Base-by-base conservation (phyloP, 92 coral and sea anemone genomes). In the Porites divaricata region DNA sequence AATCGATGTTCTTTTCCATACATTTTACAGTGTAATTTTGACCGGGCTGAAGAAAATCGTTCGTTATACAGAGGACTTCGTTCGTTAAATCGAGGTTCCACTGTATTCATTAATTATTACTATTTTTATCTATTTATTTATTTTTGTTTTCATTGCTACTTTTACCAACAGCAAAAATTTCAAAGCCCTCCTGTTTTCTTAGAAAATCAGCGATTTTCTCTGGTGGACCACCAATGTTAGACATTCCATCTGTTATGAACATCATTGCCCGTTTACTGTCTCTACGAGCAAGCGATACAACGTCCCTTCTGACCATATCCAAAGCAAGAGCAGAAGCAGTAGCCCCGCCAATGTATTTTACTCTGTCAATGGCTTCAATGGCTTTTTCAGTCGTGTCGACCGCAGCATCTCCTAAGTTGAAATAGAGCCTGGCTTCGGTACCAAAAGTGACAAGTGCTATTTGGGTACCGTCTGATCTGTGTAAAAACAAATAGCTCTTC, bases 211-310 rank as follows among this genome's bases (percentile, higher is more conserved):
- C 98, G 19, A 86, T 89, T 54, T 74, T 86, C 26, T 63, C 71
- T 7, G 98, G 98, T 19, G 92, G 77, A 12, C 95, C 98, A 1
- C 98, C 98, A 1, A 94, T 84, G 80, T 94, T 95, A 14, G 98
- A 94, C 70, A 67, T 85, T 16, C 98, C 98, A 57, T 95, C 96
- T 8, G 98, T 94, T 28, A 95, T 83, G 50, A 95, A 86, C 76
- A 95, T 88, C 69, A 95, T 25, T 7, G 87, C 94, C 49, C 90
- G 90, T 35, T 90, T 89, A 71, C 95, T 93, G 35, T 78, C 81
- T 10, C 6, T 5, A 17, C 98, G 78, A 22, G 96, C 85, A 21
- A 65, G 9, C 6, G 98, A 95, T 9, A 82, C 90, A 25, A 95
- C 81, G 5, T 41, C 80, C 17, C 64, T 75, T 53, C 79, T 75